phyloP scores from a whole-genome alignment of 1,140 invertebrate genomes.

The Papilio xuthus region DNA sequence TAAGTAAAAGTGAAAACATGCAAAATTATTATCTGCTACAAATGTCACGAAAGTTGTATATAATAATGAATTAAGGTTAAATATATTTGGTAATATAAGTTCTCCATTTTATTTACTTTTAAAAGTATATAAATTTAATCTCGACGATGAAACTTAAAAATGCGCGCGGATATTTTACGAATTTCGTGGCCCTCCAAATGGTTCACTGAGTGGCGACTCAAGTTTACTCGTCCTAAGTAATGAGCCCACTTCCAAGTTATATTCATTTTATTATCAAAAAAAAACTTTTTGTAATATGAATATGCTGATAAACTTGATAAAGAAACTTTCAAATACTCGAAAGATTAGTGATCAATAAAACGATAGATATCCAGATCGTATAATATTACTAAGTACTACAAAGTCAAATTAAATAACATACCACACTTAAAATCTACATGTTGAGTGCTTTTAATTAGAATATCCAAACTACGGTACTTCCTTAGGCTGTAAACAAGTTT shows the following conservation, averaged over 20 bases:
- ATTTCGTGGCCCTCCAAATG: constrained; percentile 14
- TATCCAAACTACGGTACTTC: not conserved
- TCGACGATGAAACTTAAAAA: constrained; percentile 16
- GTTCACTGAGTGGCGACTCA: not conserved
- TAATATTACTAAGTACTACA: no score
- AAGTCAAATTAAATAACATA: not conserved
- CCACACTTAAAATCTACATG: not conserved
- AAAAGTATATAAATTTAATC: not conserved
- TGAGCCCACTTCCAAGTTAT: not conserved
- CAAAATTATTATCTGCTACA: no score
- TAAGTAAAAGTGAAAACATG: no score
- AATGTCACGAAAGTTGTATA: no score
- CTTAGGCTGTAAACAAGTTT: constrained; percentile 3
- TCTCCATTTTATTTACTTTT: not conserved
- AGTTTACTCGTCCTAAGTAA: not conserved
- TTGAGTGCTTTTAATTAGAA: not conserved
- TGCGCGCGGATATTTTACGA: not conserved
- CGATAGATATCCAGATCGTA: no score
- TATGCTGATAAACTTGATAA: not conserved
- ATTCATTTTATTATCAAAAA: not conserved
- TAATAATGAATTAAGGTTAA: no score
- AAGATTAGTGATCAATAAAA: not conserved
- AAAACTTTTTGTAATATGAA: not conserved
- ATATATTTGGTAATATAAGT: not conserved
- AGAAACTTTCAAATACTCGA: not conserved